phyloP scores from a whole-genome alignment of 2,113 vertebrate genomes.

The Mustelus asterias region DNA sequence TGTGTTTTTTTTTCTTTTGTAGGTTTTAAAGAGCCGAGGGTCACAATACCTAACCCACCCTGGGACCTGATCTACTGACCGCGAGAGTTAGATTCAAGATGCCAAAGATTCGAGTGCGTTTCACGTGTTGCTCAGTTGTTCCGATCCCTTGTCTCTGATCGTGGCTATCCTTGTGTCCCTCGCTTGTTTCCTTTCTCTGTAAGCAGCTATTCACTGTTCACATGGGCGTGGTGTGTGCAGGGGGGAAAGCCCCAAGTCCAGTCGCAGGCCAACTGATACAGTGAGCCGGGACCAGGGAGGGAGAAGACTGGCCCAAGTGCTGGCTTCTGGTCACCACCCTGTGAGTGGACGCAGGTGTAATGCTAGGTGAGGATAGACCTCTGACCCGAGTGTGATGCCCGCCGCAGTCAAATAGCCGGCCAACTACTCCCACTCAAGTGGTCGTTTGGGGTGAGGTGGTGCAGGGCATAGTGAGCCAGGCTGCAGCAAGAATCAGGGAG shows the following conservation, averaged over 20 bases:
- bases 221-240: not conserved
- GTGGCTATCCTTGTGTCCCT: not conserved
- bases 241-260: not conserved
- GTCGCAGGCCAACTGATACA: not conserved
- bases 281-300: not conserved
- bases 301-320: not conserved
- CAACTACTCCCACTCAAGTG: not conserved
- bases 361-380: not conserved
- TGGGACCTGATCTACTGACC: slow-evolving; percentile 23
- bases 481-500: not conserved
- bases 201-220: not conserved
- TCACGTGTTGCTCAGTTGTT: slow-evolving; percentile 4
- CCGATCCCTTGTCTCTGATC: not conserved
- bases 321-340: not conserved
- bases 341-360: not conserved
- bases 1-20: slow-evolving; percentile 34
- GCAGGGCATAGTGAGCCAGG: not conserved
- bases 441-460: not conserved
- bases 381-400: not conserved
- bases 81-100: slow-evolving; percentile 32
- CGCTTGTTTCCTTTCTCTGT: slow-evolving; percentile 6
- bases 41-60: slow-evolving; percentile 26
- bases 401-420: not conserved
- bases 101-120: slow-evolving; percentile 34
- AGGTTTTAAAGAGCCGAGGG: slow-evolving; percentile 14